These are phyloP conservation scores for Drosophila truncata DNA, from an alignment of 1,140 invertebrate genomes.

Conservation along the genomic window DNA sequence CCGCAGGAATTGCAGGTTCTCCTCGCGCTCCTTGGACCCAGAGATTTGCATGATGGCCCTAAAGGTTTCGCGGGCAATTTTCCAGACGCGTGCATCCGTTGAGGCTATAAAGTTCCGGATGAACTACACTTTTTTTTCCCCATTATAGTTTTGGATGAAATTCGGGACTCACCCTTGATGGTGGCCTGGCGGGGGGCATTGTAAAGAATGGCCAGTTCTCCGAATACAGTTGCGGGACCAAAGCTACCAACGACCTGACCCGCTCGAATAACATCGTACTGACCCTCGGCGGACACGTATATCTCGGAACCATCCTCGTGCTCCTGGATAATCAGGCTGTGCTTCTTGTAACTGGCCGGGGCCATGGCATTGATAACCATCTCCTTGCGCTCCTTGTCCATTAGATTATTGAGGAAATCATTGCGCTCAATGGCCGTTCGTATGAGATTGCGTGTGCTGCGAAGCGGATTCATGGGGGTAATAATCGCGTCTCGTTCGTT, in stretches of 20 bases:
- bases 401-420: slow-evolving; percentile 96
- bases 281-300: slow-evolving; percentile 93
- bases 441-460: slow-evolving; percentile 86
- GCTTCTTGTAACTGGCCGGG: slow-evolving; percentile 90
- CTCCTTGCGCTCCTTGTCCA: slow-evolving; percentile 92
- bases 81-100: slow-evolving; percentile 94
- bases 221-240: slow-evolving; percentile 94
- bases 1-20: slow-evolving; percentile 93
- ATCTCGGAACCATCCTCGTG: slow-evolving; percentile 93
- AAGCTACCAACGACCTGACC: slow-evolving; percentile 92
- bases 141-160: neutral
- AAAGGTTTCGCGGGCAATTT: slow-evolving; percentile 93
- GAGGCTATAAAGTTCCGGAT: slow-evolving; percentile 87
- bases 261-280: slow-evolving; percentile 94
- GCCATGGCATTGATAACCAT: slow-evolving; percentile 97
- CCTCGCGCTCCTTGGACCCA: slow-evolving; percentile 92
- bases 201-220: slow-evolving; percentile 96
- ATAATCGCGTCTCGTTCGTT: slow-evolving; percentile 23
- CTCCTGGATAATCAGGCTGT: slow-evolving; percentile 94
- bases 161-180: slow-evolving; percentile 88
- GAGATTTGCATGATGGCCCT: slow-evolving; percentile 95
- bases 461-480: slow-evolving; percentile 34
- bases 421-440: slow-evolving; percentile 91
- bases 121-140: neutral
- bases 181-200: slow-evolving; percentile 96